Evolutionary conservation across 2,888 invertebrate genomes (phyloP), one percentile per base, ranked within the genome.

Genomic region (Troides aeacus): DNA sequence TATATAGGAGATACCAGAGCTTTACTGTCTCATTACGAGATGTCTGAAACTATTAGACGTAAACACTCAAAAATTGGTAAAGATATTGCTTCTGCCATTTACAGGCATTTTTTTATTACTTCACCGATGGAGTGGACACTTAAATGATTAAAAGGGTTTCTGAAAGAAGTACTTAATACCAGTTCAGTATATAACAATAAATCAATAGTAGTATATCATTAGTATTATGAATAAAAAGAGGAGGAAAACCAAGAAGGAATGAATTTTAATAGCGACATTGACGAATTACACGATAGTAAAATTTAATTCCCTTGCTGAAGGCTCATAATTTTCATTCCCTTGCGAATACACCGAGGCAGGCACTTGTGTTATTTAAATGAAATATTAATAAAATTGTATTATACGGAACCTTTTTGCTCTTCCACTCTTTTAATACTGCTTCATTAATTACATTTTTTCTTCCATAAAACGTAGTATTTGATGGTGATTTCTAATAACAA

Each of bases 221-320:
- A 23, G 23, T 58, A 58, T 58, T 58, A 23, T 23, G 23, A 23
- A 58, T 8, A 23, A 10, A 21, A 6, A 30, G 4, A 59, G 17
- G 1, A 57, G 6, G 21, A 42, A 42, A 58, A 65, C 42, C 30
- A 59, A 46, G 46, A 65, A 65, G 46, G 30, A 59, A 59, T 59
- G 59, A 65, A 65, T 65, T 65, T 65, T 46, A 57, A 50, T 24
- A 65, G 60, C 60, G 60, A 61, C 66, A 24, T 66, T 66, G 60
- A 66, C 66, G 59, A 66, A 66, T 66, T 60, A 66, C 53, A 66
- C 39, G 66, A 59, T 61, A 61, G 46, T 66, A 66, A 66, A 66
- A 66, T 66, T 66, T 66, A 30, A 66, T 66, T 66, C 59, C 53
- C 66, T 61, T 60, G 60, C 60, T 66, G 66, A 66, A 66, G 30